Evolutionary conservation across 2,113 vertebrate species (phyloP).

Genomic region (Lanius collurio): DNA sequence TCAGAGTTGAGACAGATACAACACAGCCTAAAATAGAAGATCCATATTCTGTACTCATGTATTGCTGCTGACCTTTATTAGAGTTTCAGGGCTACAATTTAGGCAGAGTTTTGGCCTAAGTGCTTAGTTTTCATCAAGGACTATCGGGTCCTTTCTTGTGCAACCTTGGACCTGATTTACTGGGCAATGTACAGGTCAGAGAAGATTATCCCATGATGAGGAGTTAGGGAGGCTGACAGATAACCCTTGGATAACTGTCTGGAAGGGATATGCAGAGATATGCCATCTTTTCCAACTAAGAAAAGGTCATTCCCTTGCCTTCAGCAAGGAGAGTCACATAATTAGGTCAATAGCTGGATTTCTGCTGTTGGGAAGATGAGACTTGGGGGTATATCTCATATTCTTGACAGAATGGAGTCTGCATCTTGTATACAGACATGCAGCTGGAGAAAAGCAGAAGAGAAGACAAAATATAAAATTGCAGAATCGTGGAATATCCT

Average conservation of each 20-base stretch:
- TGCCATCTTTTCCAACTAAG: background rate
- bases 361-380: background rate
- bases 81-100: background rate
- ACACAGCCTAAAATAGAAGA: background rate
- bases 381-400: background rate
- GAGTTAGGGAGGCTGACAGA: slow-evolving; percentile 6
- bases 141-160: background rate
- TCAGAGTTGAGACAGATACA: background rate
- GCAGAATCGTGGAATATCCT: too few species aligned
- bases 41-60: background rate
- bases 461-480: background rate
- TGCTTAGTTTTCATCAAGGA: background rate
- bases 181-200: background rate
- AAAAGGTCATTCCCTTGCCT: slow-evolving; percentile 28
- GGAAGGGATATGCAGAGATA: background rate
- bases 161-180: background rate
- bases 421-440: background rate
- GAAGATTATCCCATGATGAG: background rate
- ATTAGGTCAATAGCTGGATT: slow-evolving; percentile 41
- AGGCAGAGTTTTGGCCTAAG: background rate
- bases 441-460: background rate
- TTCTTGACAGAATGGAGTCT: background rate
- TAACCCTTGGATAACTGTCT: background rate
- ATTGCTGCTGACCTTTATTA: background rate
- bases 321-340: background rate